A percentile compares a stretch with the other conserved stretches of the same genome.
phyloP scores from a whole-genome alignment of 1,140 invertebrate genomes.

The Triops longicaudatus region DNA sequence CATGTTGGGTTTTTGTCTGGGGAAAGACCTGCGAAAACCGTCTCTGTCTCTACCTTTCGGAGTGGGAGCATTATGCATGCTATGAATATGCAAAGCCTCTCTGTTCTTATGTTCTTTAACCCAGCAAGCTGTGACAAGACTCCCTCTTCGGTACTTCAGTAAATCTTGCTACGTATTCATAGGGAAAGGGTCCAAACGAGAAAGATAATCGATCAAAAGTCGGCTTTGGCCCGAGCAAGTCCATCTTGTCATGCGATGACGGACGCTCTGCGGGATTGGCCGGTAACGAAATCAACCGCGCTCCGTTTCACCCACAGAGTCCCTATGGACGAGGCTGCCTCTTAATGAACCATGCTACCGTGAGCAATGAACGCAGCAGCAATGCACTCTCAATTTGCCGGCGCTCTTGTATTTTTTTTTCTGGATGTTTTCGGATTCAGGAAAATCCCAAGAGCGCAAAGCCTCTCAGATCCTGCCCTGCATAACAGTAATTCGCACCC shows the following conservation, averaged over 20 bases:
- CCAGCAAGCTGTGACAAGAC: neutral
- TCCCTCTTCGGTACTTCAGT: neutral
- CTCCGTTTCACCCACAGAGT: neutral
- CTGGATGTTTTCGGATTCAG: too few relatives aligned
- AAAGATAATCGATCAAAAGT: slow-evolving; percentile 12
- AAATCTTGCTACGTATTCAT: neutral
- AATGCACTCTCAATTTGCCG: neutral
- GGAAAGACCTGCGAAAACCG: neutral
- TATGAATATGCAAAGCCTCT: neutral
- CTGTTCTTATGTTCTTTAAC: neutral
- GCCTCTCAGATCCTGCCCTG: too few relatives aligned
- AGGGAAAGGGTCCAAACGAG: neutral
- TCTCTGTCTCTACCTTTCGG: neutral
- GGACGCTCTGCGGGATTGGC: neutral
- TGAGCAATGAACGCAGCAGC: neutral
- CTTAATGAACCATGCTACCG: neutral
- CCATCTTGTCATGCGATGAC: slow-evolving; percentile 11
- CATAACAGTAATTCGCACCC: too few relatives aligned
- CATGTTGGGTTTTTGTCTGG: neutral
- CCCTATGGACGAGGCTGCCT: neutral
- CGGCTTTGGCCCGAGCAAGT: neutral
- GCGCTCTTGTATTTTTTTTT: too few relatives aligned
- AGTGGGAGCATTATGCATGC: neutral
- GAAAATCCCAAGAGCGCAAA: too few relatives aligned
- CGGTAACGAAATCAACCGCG: neutral